Evolutionary conservation across 2,113 vertebrate species (phyloP), one percentile per base, ranked within the genome.

Genomic region (Eulemur rufifrons): DNA sequence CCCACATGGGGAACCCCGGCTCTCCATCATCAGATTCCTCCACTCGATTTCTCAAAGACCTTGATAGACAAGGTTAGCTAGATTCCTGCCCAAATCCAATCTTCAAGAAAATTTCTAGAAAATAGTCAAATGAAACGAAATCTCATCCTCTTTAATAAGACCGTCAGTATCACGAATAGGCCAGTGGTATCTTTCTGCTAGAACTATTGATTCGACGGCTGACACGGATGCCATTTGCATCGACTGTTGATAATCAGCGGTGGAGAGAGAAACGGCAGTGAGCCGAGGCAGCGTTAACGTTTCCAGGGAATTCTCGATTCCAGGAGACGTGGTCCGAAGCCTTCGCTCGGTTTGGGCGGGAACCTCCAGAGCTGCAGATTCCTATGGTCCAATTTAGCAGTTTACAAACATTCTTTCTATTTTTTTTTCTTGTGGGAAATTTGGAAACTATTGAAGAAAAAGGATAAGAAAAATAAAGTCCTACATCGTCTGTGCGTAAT

Each of bases 91-190:
- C 66, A 86, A 47, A 23, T 25, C 32, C 29, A 87, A 64, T 84
- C 52, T 95, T 80, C 29, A 61, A 90, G 88, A 27, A 42, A 42
- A 42, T 6, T 42, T 90, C 77, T 95, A 71, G 64, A 50, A 85
- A 85, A 81, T 81, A 93, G 92, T 81, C 45, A 61, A 86, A 95
- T 68, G 69, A 84, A 88, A 91, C 29, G 74, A 92, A 96, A 63
- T 39, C 32, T 64, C 64, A 42, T 54, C 18, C 27, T 76, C 54
- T 84, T 86, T 84, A 76, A 77, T 85, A 86, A 93, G 82, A n/a
- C 15, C 64, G 39, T 82, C 59, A 77, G 84, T 47, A 17, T 14
- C 1, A 0, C 50, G 84, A 73, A 73, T 9, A 86, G 54, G 39
- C 50, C 61, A 73, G 3, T 5, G 14, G 56, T 45, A 63, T 84